A percentile compares a stretch with the other conserved stretches of the same genome.
phyloP scores from a whole-genome alignment of 2,888 invertebrate species.

The Dolomedes plantarius region DNA sequence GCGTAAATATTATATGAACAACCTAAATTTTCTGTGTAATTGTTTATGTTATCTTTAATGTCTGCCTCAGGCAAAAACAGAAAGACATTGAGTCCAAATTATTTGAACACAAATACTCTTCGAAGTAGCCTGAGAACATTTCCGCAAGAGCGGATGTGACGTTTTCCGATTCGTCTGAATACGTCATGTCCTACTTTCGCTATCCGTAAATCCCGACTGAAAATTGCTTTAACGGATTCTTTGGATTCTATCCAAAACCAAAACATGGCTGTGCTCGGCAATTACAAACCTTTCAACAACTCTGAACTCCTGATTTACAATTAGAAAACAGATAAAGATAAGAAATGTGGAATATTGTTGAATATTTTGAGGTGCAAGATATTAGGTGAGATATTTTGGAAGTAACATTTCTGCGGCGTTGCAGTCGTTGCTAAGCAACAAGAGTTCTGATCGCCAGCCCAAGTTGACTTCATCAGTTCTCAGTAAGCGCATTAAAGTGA shows the following conservation, averaged over 20 bases:
- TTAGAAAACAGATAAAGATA: background rate
- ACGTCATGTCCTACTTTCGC: conserved; percentile 65
- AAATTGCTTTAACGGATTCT: conserved; percentile 48
- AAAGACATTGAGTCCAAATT: no score
- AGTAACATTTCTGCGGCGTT: conserved; percentile 53
- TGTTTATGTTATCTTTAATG: no score
- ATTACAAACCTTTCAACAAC: conserved; percentile 8
- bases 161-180: conserved; percentile 27
- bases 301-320: background rate
- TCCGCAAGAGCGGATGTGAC: conserved; percentile 44
- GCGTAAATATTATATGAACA: no score
- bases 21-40: no score
- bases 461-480: conserved; percentile 50
- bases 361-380: background rate
- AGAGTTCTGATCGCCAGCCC: conserved; percentile 39
- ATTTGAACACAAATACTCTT: no score
- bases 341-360: background rate
- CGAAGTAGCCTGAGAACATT: background rate
- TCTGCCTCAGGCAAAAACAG: no score
- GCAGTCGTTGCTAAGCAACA: conserved; percentile 60
- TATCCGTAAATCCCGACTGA: conserved; percentile 46
- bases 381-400: conserved; percentile 32
- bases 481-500: background rate
- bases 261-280: conserved; percentile 18
- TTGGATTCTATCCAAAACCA: conserved; percentile 53